Percentiles rank a stretch among this genome's conserved stretches.
These are phyloP conservation scores for Lithophane semibrunnea DNA, from an alignment of 2,888 invertebrate genomes.

Conservation along the genomic window DNA sequence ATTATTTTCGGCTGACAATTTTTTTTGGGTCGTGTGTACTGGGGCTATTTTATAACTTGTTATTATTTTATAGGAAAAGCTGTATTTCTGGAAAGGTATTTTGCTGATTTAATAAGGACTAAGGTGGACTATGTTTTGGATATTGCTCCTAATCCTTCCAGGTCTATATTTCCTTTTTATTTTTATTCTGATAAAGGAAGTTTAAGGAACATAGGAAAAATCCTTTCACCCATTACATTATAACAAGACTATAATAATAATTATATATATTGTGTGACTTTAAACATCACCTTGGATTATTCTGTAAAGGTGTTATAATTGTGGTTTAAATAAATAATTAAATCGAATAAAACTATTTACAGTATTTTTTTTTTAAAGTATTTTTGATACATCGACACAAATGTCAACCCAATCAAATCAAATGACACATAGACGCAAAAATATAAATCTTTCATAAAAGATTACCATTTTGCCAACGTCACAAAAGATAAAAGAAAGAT, in stretches of 20 bases:
- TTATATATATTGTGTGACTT: no score
- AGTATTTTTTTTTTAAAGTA: no score
- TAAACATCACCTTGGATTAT: no score
- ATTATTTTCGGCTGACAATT: conserved; percentile 83
- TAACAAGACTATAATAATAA: background rate
- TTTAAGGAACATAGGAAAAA: background rate
- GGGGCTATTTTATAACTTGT: conserved; percentile 5
- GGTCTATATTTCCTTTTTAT: background rate
- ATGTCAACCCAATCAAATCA: background rate
- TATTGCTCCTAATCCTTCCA: background rate
- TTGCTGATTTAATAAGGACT: background rate
- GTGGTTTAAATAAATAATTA: background rate
- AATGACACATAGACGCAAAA: background rate
- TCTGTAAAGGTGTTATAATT: no score
- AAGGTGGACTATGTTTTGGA: background rate
- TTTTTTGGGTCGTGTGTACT: conserved; percentile 66
- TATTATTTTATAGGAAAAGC: conserved; percentile 2
- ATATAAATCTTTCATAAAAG: conserved; percentile 13
- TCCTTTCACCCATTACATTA: background rate
- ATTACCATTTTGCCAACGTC: conserved; percentile 39
- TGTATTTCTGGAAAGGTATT: background rate
- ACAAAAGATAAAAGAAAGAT: conserved; percentile 44
- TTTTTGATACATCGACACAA: background rate
- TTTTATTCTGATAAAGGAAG: background rate
- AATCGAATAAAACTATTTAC: background rate